Evolutionary conservation across 2,797 vertebrate genomes (phyloP).

Genomic region (Psittacula derbiana): DNA sequence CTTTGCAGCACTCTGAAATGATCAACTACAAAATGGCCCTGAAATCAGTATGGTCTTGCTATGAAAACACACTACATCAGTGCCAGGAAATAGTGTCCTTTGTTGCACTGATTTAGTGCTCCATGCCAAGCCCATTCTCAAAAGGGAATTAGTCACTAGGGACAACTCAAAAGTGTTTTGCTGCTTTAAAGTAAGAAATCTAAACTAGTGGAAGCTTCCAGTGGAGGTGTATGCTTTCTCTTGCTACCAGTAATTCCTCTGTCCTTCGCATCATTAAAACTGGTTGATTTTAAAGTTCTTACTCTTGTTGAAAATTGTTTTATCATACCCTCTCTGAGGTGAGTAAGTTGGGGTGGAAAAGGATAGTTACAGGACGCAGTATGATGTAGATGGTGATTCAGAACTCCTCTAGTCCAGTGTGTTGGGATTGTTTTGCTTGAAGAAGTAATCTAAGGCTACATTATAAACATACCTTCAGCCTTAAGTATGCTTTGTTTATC

Average conservation of each 20-base stretch:
- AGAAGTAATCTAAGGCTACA: background rate
- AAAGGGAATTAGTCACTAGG: background rate
- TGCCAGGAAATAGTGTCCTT: background rate
- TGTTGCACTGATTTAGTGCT: background rate
- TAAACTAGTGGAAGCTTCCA: background rate
- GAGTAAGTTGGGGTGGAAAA: background rate
- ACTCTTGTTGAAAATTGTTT: background rate
- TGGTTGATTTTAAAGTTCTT: background rate
- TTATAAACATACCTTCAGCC: background rate
- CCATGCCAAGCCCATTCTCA: background rate
- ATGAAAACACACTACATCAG: background rate
- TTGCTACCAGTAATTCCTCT: background rate
- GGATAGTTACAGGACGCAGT: background rate
- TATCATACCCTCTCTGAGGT: background rate
- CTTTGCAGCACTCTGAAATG: background rate
- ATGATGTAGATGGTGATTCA: background rate
- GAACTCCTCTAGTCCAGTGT: background rate
- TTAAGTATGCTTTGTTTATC: background rate
- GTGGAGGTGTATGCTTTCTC: background rate
- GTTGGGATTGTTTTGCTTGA: background rate
- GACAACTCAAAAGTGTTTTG: background rate
- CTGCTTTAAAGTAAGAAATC: constrained; percentile 32
- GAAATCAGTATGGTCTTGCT: background rate
- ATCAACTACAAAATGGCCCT: background rate
- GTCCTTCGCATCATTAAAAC: background rate